Evolutionary conservation across 2,797 vertebrate species (phyloP).

Genomic region (Vultur gryphus): DNA sequence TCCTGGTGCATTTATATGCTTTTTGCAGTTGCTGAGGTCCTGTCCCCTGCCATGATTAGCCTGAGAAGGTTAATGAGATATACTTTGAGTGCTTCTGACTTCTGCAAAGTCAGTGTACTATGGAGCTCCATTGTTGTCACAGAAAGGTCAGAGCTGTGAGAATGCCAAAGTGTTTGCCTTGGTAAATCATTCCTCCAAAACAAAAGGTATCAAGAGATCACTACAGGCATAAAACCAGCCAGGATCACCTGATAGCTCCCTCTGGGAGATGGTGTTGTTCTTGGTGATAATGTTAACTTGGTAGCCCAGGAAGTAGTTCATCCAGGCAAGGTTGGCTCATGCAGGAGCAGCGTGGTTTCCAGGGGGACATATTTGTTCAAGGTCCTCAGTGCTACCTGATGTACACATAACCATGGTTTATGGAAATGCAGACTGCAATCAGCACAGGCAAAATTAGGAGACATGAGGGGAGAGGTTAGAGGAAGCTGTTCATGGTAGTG

Average conservation of each 20-base stretch:
- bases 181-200: slow-evolving; percentile 13
- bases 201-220: not conserved
- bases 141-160: slow-evolving; percentile 19
- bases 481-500: not conserved
- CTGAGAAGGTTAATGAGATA: slow-evolving; percentile 67
- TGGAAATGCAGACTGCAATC: not conserved
- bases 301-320: not conserved
- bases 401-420: not conserved
- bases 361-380: not conserved
- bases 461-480: not conserved
- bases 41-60: slow-evolving; percentile 59
- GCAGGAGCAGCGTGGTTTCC: not conserved
- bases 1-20: slow-evolving; percentile 38
- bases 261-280: not conserved
- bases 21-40: slow-evolving; percentile 51
- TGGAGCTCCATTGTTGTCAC: not conserved
- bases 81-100: slow-evolving; percentile 31
- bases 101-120: slow-evolving; percentile 20
- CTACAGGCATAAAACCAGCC: not conserved
- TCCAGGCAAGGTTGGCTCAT: not conserved
- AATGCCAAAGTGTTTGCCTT: not conserved
- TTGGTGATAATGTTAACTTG: not conserved
- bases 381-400: not conserved
- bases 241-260: not conserved
- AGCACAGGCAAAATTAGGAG: not conserved